These are phyloP conservation scores for Patella pellucida DNA, from an alignment of 2,888 invertebrate genomes.

Conservation along the genomic window DNA sequence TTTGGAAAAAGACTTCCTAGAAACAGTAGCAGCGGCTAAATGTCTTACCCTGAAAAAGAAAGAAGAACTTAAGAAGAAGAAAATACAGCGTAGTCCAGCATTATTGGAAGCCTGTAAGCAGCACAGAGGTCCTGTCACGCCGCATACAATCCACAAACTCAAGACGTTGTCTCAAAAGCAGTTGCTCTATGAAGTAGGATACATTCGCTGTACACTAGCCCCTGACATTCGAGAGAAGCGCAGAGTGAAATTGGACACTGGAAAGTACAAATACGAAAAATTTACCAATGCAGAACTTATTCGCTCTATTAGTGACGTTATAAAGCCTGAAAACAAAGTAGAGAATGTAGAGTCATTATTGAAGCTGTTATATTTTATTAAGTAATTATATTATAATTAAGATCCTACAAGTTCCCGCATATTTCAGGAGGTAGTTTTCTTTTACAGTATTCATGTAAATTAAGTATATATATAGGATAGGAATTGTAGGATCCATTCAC, in stretches of 20 bases:
- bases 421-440: too few relatives aligned
- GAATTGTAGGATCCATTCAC: too few relatives aligned
- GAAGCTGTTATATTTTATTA: too few relatives aligned
- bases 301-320: neutral
- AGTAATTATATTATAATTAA: too few relatives aligned
- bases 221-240: neutral
- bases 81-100: neutral
- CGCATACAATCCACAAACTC: neutral
- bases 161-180: neutral
- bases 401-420: too few relatives aligned
- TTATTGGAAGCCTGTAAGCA: neutral
- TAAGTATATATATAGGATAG: too few relatives aligned
- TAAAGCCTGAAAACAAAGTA: neutral
- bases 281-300: conserved; percentile 1
- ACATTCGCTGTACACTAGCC: neutral
- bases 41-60: neutral
- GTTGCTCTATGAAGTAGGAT: neutral
- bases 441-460: too few relatives aligned
- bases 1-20: neutral
- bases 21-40: conserved; percentile 3
- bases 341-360: conserved; percentile 1
- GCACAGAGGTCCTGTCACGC: neutral
- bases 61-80: conserved; percentile 7
- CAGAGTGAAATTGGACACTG: conserved; percentile 3
- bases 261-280: neutral